phyloP scores from a whole-genome alignment of 1,140 invertebrate genomes.

The Reticulitermes speratus region DNA sequence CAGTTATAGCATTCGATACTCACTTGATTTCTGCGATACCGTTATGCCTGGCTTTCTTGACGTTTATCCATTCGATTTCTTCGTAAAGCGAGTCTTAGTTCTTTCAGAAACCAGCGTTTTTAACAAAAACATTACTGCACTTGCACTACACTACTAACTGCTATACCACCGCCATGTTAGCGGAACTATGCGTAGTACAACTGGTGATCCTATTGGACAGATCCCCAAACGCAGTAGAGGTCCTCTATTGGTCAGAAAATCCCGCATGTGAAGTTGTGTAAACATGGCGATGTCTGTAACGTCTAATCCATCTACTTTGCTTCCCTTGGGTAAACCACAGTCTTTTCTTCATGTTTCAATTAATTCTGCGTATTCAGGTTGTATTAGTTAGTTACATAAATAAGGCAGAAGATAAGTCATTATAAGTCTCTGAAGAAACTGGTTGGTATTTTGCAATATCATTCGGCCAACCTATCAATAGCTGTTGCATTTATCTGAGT shows the following conservation, averaged over 20 bases:
- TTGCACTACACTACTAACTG: not conserved
- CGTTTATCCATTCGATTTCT: not conserved
- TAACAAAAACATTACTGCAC: conserved; percentile 25
- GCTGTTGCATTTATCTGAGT: no score
- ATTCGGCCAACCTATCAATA: not conserved
- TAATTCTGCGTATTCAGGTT: not conserved
- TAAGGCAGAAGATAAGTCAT: not conserved
- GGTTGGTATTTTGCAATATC: no score
- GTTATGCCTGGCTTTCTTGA: not conserved
- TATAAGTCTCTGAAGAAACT: no score
- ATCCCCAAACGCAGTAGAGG: not conserved
- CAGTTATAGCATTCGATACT: not conserved
- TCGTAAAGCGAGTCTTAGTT: conserved; percentile 10
- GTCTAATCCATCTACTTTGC: conserved; percentile 68
- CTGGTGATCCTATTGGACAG: not conserved
- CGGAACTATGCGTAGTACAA: conserved; percentile 8
- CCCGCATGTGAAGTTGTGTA: conserved; percentile 21
- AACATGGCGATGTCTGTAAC: conserved; percentile 45
- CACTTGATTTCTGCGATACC: conserved; percentile 8
- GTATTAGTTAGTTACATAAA: not conserved
- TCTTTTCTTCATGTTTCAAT: not conserved
- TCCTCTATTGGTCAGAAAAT: not conserved
- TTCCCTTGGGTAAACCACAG: conserved; percentile 60
- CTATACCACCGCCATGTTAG: conserved; percentile 28
- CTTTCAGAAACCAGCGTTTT: conserved; percentile 30